phyloP scores from a whole-genome alignment of 2,113 vertebrate species.

The Leucoraja erinaceus region DNA sequence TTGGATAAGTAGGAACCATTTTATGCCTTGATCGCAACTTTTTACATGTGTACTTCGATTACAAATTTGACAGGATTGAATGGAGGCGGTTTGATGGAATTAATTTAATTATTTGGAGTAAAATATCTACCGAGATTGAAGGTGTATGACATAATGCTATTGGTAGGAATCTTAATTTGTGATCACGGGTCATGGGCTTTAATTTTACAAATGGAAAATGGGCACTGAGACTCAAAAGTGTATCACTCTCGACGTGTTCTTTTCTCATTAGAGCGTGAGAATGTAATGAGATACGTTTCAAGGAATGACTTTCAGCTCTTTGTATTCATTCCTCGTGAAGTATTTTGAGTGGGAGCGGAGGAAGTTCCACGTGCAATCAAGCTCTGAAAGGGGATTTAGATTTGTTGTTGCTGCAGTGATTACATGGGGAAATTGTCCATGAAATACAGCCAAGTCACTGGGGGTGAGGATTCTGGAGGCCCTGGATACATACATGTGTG shows the following conservation, averaged over 20 bases:
- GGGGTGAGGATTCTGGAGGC: background rate
- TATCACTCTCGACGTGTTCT: background rate
- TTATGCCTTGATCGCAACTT: constrained; percentile 13
- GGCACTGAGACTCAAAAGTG: background rate
- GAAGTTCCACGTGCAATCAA: background rate
- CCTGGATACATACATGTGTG: background rate
- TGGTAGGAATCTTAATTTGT: background rate
- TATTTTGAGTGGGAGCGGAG: background rate
- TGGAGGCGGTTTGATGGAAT: background rate
- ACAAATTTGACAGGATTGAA: background rate
- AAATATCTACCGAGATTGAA: background rate
- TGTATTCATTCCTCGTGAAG: background rate
- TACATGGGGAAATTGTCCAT: background rate
- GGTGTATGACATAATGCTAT: background rate
- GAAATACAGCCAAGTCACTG: background rate
- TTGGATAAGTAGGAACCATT: constrained; percentile 8
- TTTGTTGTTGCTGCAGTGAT: background rate
- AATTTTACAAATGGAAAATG: background rate
- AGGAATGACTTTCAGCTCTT: background rate
- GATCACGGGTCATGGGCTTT: background rate
- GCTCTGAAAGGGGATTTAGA: background rate
- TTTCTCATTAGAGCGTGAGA: background rate
- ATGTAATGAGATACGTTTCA: background rate
- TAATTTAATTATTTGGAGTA: background rate
- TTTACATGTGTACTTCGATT: background rate